phyloP scores from a whole-genome alignment of 2,113 vertebrate genomes.

The Mus pahari region DNA sequence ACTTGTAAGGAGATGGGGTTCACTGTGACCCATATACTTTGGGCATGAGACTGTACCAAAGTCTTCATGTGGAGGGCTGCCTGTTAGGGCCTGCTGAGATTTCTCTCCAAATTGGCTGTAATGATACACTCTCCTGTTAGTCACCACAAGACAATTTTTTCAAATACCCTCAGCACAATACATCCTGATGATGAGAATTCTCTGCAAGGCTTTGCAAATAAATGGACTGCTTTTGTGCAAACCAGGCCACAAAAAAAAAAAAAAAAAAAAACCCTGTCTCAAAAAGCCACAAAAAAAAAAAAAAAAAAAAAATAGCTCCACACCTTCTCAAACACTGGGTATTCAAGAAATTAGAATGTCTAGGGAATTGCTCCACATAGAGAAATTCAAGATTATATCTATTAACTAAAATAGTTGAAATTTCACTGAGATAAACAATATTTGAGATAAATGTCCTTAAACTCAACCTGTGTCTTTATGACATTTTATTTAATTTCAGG shows the following conservation, averaged over 20 bases:
- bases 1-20: neutral
- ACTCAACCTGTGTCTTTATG: neutral
- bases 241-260: neutral
- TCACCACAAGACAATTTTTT: neutral
- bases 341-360: neutral
- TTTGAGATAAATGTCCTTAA: neutral
- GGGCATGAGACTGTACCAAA: neutral
- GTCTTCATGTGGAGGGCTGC: rapidly evolving
- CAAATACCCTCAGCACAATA: neutral
- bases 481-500: neutral
- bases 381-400: neutral
- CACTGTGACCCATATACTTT: neutral
- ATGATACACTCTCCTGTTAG: neutral
- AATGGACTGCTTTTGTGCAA: constrained; percentile 36
- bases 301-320: neutral
- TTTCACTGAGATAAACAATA: neutral
- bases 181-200: neutral
- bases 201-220: constrained; percentile 13
- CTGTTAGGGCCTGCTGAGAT: neutral
- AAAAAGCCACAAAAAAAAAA: no score
- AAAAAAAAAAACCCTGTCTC: no score
- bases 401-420: neutral
- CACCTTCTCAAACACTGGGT: neutral
- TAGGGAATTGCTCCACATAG: rapidly evolving
- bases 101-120: neutral